Conservation (phyloP, 2,888 invertebrate species). For the Acleris sparsana region DNA sequence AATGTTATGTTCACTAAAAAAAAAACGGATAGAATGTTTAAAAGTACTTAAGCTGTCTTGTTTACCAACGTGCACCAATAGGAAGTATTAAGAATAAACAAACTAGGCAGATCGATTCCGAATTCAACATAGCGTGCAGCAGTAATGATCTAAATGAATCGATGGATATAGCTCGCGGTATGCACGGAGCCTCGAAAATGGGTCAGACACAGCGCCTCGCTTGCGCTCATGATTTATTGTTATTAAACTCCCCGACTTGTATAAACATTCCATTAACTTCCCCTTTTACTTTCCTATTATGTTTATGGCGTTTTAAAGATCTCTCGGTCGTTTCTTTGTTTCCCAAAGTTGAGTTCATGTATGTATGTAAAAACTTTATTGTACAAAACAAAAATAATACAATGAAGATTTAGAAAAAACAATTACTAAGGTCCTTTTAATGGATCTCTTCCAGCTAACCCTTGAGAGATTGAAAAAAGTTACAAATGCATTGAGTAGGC, state of each 20-base stretch:
- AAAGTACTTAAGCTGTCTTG: not conserved
- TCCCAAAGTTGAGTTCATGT: not conserved
- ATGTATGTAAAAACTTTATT: too few relatives aligned
- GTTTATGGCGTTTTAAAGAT: conserved; percentile 26
- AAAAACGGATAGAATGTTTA: too few relatives aligned
- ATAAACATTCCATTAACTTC: conserved; percentile 28
- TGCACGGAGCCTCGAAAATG: conserved; percentile 3
- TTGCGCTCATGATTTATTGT: conserved; percentile 22
- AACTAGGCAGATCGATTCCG: conserved; percentile 5
- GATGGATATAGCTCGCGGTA: not conserved
- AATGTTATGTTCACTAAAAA: too few relatives aligned
- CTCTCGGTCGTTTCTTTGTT: conserved; percentile 5
- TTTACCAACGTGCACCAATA: not conserved
- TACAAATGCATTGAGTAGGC: too few relatives aligned
- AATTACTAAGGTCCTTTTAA: too few relatives aligned
- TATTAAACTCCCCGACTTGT: conserved; percentile 22
- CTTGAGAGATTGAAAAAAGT: too few relatives aligned
- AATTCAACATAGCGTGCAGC: conserved; percentile 9
- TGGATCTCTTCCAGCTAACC: too few relatives aligned
- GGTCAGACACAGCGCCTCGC: conserved; percentile 15
- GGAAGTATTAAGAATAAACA: not conserved
- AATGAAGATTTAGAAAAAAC: too few relatives aligned
- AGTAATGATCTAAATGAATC: conserved; percentile 4
- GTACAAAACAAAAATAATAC: too few relatives aligned
- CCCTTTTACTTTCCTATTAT: conserved; percentile 24